A percentile compares a stretch with the other conserved stretches of the same genome.
phyloP scores from a whole-genome alignment of 2,797 vertebrate species.

The Tokudaia tokunoshimensis region DNA sequence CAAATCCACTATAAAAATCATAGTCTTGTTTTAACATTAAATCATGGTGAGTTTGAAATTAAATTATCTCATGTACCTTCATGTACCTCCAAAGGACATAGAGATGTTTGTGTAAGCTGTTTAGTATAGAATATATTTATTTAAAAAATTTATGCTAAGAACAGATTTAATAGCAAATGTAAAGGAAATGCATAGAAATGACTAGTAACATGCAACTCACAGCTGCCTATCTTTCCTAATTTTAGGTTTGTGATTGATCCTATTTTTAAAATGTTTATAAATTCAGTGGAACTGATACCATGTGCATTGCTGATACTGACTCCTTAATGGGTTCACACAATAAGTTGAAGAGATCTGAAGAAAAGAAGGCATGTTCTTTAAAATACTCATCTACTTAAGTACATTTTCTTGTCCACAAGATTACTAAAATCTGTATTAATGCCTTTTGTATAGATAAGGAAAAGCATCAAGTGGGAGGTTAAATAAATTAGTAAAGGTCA shows the following conservation, averaged over 20 bases:
- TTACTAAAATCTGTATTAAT: neutral
- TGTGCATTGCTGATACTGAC: neutral
- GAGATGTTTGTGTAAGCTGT: neutral
- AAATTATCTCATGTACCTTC: neutral
- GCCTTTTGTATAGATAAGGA: neutral
- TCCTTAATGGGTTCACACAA: too few relatives aligned
- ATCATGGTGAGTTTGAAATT: neutral
- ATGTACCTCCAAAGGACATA: neutral
- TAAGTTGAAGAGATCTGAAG: neutral
- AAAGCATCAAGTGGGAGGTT: neutral
- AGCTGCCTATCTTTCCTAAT: neutral
- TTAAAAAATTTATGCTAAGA: neutral
- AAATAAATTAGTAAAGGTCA: neutral
- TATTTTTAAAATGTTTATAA: neutral
- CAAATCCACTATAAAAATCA: too few relatives aligned
- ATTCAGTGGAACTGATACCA: neutral
- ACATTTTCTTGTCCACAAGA: neutral
- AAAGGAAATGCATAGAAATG: neutral
- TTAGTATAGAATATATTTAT: neutral
- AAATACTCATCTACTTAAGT: neutral
- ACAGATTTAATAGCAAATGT: neutral
- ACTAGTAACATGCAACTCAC: neutral
- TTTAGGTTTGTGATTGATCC: neutral
- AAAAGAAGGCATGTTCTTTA: neutral
- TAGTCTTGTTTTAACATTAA: neutral